Evolutionary conservation across 2,113 vertebrate genomes (phyloP).

Genomic region (Oplegnathus fasciatus): DNA sequence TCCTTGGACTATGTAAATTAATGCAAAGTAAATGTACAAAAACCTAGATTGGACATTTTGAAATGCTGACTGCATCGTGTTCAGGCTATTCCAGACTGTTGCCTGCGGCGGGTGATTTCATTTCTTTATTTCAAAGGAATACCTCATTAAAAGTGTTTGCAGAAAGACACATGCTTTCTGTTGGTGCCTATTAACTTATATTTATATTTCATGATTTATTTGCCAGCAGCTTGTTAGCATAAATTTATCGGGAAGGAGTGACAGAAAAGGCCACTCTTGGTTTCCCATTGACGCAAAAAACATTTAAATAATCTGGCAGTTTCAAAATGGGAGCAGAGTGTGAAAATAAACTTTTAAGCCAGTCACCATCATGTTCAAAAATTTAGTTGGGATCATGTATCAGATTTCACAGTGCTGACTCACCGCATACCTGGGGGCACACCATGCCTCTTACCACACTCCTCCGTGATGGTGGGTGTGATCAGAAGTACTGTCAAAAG

Average conservation of each 20-base stretch:
- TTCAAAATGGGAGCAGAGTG: not conserved
- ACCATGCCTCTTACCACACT: too few relatives aligned
- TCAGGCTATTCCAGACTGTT: constrained; percentile 46
- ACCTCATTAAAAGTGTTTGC: constrained; percentile 75
- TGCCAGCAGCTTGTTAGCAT: constrained; percentile 63
- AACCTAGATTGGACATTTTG: constrained; percentile 63
- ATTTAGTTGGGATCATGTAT: not conserved
- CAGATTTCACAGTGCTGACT: not conserved
- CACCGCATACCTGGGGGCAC: not conserved
- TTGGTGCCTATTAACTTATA: constrained; percentile 67
- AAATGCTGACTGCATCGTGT: constrained; percentile 63
- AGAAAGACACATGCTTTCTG: constrained; percentile 69
- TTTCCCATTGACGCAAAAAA: constrained; percentile 18
- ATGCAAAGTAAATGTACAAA: constrained; percentile 56
- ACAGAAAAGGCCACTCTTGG: constrained; percentile 54
- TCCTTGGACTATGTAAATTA: constrained; percentile 56
- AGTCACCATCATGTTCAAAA: not conserved
- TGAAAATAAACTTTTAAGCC: constrained; percentile 19
- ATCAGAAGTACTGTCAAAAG: too few relatives aligned
- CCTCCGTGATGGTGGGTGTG: too few relatives aligned
- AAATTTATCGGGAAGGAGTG: constrained; percentile 49
- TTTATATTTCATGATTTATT: constrained; percentile 76
- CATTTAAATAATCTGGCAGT: not conserved
- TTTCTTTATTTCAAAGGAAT: constrained; percentile 76
- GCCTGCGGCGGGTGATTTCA: constrained; percentile 67